Evolutionary conservation across 1,140 invertebrate species (phyloP), one percentile per base, ranked within the genome.

Genomic region (Aricia agestis): DNA sequence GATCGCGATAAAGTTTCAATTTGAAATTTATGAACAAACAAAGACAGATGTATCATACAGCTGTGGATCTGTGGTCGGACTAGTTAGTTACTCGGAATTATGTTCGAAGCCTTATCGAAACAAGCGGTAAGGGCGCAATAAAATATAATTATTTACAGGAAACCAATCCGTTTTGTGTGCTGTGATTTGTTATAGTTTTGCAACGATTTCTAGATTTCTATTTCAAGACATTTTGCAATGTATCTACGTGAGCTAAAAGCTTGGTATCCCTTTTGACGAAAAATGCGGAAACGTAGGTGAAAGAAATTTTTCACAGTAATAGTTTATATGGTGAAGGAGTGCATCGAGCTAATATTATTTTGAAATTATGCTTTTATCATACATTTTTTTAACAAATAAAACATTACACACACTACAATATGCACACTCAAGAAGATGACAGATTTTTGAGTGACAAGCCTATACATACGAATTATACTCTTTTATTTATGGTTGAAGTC

Each of bases 71-170:
- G 74, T 75, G 65, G 79, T 74, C 68, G 63, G 75, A 78, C 78
- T 72, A 82, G 78, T 83, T 83, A 77, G 76, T 74, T 77, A 80
- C 59, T 71, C 66, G 81, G 79, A 86, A 80, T 86, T 86, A 86
- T 88, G 80, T 79, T 78, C 78, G 17, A 73, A 63, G 72, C 76
- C 81, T 82, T 89, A 89, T 89, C 87, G 75, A 66, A 74, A 78
- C 78, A 79, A 70, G 76, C 77, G 66, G 78, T 72, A 57, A 72
- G 69, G 72, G 72, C 72, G 76, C 84, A 81, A 90, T 88, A 88
- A 88, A 89, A 90, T 86, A 88, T 88, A 88, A 88, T 90, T 86
- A 86, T 89, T 89, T 88, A 84, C 82, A 81, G 78, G 78, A 83
- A 87, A 85, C 82, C 86, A 88, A 88, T 88, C 87, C 82, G 79